phyloP scores from a whole-genome alignment of 2,888 invertebrate genomes.

The Folsomia candida region DNA sequence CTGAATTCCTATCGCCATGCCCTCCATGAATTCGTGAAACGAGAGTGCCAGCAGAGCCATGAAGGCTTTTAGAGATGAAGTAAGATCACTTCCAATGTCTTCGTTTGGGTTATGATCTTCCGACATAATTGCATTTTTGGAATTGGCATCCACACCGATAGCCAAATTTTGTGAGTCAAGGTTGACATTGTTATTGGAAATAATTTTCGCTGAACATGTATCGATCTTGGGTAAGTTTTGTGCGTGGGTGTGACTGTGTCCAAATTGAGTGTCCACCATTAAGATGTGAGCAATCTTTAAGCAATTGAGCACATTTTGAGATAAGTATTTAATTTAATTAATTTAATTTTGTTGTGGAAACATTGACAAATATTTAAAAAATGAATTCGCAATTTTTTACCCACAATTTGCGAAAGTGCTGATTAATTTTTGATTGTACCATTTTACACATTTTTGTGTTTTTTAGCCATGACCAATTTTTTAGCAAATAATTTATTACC shows the following conservation, averaged over 20 bases:
- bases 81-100: too few relatives aligned
- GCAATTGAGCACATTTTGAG: too few relatives aligned
- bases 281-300: slow-evolving; percentile 46
- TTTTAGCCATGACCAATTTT: too few relatives aligned
- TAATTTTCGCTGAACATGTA: too few relatives aligned
- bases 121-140: too few relatives aligned
- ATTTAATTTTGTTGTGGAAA: background rate
- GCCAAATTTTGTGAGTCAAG: too few relatives aligned
- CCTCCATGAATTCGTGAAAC: slow-evolving; percentile 75
- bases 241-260: slow-evolving; percentile 35
- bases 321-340: background rate
- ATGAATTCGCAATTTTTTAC: background rate
- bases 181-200: too few relatives aligned
- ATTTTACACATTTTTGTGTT: background rate
- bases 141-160: too few relatives aligned
- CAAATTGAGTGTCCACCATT: slow-evolving; percentile 40
- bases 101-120: too few relatives aligned
- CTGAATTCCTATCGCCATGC: slow-evolving; percentile 77
- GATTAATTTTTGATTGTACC: background rate
- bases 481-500: background rate
- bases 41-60: slow-evolving; percentile 66
- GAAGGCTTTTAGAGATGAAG: slow-evolving; percentile 37
- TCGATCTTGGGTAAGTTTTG: too few relatives aligned
- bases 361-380: background rate
- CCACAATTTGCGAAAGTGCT: background rate